Evolutionary conservation across 2,113 vertebrate species (phyloP).

Genomic region (Takifugu bimaculatus): DNA sequence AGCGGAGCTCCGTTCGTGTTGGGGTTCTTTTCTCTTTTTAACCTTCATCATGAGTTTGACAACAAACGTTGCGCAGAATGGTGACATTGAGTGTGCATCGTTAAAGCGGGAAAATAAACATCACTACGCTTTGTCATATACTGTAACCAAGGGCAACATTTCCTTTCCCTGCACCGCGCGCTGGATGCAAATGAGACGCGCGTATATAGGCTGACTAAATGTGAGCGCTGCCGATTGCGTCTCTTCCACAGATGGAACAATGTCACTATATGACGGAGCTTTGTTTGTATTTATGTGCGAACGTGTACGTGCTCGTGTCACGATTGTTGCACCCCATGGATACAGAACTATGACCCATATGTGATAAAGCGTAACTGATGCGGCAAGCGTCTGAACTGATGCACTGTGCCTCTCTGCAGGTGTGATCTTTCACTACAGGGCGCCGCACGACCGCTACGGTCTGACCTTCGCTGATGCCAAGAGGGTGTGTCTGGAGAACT

Average conservation of each 20-base stretch:
- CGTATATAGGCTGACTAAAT: slow-evolving; percentile 29
- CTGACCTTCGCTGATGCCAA: slow-evolving; percentile 82
- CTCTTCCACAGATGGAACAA: slow-evolving; percentile 36
- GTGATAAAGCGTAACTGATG: not conserved
- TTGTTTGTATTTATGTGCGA: slow-evolving; percentile 17
- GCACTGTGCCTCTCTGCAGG: slow-evolving; percentile 67
- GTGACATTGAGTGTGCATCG: slow-evolving; percentile 28
- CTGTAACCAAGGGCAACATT: slow-evolving; percentile 52
- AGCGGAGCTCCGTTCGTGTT: slow-evolving; percentile 1
- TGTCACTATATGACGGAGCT: slow-evolving; percentile 33
- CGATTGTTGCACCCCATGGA: slow-evolving; percentile 29
- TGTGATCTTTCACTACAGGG: slow-evolving; percentile 93
- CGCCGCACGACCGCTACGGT: slow-evolving; percentile 83
- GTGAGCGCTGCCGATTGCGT: slow-evolving; percentile 13
- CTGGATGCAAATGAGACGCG: slow-evolving; percentile 46
- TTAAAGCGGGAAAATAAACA: slow-evolving; percentile 56
- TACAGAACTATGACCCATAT: slow-evolving; percentile 14
- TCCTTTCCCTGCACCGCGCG: slow-evolving; percentile 8
- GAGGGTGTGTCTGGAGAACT: slow-evolving; percentile 84
- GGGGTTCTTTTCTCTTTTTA: slow-evolving; percentile 20
- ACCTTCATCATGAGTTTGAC: not conserved
- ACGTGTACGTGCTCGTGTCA: slow-evolving; percentile 18
- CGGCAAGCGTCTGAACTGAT: not conserved
- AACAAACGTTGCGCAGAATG: slow-evolving; percentile 10
- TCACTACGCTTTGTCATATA: slow-evolving; percentile 28